phyloP scores from a whole-genome alignment of 2,888 invertebrate species.

The Drosophila siamana region DNA sequence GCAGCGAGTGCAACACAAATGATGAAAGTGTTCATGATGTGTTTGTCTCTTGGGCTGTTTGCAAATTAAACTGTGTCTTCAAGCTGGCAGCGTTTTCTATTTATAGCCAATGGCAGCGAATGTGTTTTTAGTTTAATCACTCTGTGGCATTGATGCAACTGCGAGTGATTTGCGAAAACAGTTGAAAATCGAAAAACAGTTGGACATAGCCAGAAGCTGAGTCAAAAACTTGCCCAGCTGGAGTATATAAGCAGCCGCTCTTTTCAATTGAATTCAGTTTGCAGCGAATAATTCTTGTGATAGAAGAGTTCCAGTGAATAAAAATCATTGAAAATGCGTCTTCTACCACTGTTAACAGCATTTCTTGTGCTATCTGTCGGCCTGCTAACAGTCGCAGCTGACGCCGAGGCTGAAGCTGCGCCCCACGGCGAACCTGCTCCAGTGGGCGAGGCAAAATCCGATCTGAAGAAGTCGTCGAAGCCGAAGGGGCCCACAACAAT shows the following conservation, averaged over 20 bases:
- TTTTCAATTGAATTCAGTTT: slow-evolving; percentile 28
- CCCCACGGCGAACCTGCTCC: not conserved
- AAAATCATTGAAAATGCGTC: slow-evolving; percentile 31
- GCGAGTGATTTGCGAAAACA: not conserved
- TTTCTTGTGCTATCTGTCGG: slow-evolving; percentile 3
- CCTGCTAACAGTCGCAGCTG: not conserved
- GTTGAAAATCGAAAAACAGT: slow-evolving; percentile 39
- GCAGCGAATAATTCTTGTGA: slow-evolving; percentile 11
- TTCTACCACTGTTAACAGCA: slow-evolving; percentile 16
- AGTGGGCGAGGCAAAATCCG: not conserved
- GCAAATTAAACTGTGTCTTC: slow-evolving; percentile 27
- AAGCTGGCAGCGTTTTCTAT: not conserved
- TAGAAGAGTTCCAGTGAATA: not conserved
- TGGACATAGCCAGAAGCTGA: slow-evolving; percentile 28
- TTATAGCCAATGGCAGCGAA: slow-evolving; percentile 27
- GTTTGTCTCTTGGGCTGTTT: not conserved
- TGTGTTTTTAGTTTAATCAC: slow-evolving; percentile 6
- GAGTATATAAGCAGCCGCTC: slow-evolving; percentile 40
- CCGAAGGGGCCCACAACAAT: slow-evolving; percentile 20
- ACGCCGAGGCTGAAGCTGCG: not conserved
- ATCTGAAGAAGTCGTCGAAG: not conserved
- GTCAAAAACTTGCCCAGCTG: slow-evolving; percentile 7
- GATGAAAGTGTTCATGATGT: slow-evolving; percentile 19
- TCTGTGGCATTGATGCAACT: not conserved
- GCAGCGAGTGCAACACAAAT: slow-evolving; percentile 11